Evolutionary conservation across 2,113 vertebrate genomes (phyloP).

Genomic region (Neomonachus schauinslandi): DNA sequence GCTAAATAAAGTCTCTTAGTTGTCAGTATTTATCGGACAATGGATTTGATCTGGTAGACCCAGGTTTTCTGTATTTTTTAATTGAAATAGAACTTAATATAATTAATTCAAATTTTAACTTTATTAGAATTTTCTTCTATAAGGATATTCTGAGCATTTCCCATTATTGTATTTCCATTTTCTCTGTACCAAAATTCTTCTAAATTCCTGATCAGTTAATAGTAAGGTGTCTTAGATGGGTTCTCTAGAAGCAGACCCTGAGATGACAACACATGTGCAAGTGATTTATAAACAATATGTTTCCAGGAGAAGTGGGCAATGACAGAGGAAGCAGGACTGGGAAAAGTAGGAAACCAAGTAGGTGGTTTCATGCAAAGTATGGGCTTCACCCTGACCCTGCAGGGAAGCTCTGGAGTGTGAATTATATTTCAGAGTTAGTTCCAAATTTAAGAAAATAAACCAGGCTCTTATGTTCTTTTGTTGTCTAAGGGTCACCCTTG

Average conservation of each 20-base stretch:
- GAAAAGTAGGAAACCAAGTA: neutral
- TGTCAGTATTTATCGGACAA: neutral
- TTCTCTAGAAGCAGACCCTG: neutral
- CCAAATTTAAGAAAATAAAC: neutral
- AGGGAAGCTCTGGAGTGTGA: fast-evolving
- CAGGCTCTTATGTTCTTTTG: neutral
- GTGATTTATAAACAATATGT: neutral
- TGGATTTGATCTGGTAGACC: neutral
- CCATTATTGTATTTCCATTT: neutral
- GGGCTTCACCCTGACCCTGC: neutral
- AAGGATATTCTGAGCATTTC: neutral
- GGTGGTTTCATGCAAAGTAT: neutral
- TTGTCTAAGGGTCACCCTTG: neutral
- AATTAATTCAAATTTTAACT: neutral
- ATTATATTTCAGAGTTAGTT: neutral
- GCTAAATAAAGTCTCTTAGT: neutral
- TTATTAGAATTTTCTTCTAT: neutral
- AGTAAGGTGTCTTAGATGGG: neutral
- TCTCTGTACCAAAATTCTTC: neutral
- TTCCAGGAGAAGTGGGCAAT: neutral
- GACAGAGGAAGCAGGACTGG: neutral
- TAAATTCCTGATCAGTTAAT: neutral
- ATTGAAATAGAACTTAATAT: neutral
- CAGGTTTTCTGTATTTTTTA: neutral
- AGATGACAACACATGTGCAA: neutral